Conservation (phyloP, 1,140 invertebrate species). For the Bombus breviceps region DNA sequence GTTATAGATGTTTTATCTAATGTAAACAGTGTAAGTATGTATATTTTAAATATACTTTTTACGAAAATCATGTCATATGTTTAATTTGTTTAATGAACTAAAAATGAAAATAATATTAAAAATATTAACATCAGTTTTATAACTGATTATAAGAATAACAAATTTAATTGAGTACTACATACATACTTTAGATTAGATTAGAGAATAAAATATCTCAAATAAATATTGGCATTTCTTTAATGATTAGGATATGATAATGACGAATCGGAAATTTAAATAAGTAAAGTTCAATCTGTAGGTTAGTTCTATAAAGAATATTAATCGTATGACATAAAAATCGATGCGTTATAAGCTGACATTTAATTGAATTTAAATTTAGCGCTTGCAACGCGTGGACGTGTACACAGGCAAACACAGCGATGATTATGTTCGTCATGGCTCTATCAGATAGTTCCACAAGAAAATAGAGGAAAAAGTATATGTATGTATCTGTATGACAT, state of each 20-base stretch:
- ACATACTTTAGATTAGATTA: too few relatives aligned
- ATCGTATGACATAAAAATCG: neutral
- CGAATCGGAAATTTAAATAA: neutral
- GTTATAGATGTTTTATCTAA: constrained; percentile 4
- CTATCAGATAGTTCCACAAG: constrained; percentile 28
- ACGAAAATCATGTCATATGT: neutral
- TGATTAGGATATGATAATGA: neutral
- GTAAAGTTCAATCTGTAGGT: neutral
- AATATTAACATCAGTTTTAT: neutral
- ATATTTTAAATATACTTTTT: constrained; percentile 49
- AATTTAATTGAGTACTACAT: too few relatives aligned
- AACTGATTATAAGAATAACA: neutral
- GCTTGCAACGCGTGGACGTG: neutral
- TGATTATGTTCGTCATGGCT: constrained; percentile 14
- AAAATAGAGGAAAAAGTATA: constrained; percentile 39
- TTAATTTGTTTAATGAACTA: neutral
- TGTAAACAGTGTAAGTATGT: neutral
- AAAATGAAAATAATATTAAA: neutral
- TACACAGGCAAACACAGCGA: neutral
- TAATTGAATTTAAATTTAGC: constrained; percentile 53
- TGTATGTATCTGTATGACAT: constrained; percentile 28
- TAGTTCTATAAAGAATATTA: neutral
- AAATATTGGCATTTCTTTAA: neutral
- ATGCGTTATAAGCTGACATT: constrained; percentile 10
- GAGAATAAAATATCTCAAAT: neutral